Evolutionary conservation across 2,113 vertebrate species (phyloP).

Genomic region (Platycercus adscitus): DNA sequence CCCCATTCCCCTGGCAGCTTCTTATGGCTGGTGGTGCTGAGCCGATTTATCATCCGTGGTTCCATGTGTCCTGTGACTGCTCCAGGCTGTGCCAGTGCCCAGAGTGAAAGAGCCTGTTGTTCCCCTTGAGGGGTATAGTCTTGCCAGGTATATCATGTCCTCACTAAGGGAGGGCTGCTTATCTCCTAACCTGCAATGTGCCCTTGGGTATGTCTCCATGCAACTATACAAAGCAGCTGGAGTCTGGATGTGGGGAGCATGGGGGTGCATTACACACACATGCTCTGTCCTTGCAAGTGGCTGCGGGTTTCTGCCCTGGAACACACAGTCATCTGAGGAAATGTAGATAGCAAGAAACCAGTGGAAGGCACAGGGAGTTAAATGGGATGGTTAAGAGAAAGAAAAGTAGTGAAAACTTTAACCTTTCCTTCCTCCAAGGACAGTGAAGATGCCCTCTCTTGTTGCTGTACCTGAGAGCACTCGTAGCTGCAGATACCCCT

Average conservation of each 20-base stretch:
- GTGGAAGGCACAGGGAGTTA: background rate
- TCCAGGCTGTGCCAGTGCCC: background rate
- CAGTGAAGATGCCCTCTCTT: background rate
- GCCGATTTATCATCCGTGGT: background rate
- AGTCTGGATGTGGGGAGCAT: background rate
- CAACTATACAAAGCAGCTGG: background rate
- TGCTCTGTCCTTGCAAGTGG: accelerated
- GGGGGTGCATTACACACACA: background rate
- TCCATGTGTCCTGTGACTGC: background rate
- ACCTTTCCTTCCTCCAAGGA: background rate
- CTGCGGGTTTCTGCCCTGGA: background rate
- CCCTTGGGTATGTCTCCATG: background rate
- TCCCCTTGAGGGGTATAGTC: background rate
- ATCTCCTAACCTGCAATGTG: background rate
- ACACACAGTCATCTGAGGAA: accelerated
- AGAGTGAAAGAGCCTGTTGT: background rate
- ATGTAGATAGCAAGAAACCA: background rate
- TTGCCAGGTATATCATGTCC: constrained; percentile 17
- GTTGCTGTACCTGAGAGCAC: background rate
- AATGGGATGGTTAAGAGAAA: background rate
- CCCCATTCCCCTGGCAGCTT: background rate
- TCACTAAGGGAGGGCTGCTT: constrained; percentile 19
- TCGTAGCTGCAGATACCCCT: background rate
- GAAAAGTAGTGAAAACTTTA: background rate
- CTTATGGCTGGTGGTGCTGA: background rate